These are phyloP conservation scores for Arge pagana DNA, from an alignment of 2,888 invertebrate genomes.

Conservation along the genomic window DNA sequence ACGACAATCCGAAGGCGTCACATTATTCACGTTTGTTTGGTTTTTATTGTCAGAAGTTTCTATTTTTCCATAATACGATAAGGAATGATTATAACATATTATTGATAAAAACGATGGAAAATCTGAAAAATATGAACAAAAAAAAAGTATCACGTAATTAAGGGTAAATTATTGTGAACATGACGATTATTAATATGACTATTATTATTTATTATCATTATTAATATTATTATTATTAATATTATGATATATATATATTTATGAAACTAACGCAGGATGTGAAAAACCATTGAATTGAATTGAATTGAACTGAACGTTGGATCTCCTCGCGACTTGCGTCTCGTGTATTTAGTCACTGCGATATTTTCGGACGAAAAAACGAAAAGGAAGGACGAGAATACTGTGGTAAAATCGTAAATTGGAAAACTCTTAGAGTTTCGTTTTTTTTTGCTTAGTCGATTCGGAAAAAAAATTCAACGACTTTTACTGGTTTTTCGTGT, in stretches of 20 bases:
- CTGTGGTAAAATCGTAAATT: too few species aligned
- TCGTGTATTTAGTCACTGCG: too few species aligned
- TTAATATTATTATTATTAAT: neutral
- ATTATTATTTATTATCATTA: constrained; percentile 24
- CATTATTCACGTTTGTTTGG: constrained; percentile 55
- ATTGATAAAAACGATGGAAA: constrained; percentile 26
- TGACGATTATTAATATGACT: constrained; percentile 36
- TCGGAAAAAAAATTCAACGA: too few species aligned
- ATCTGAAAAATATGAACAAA: constrained; percentile 18
- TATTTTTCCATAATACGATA: constrained; percentile 58
- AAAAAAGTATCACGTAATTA: constrained; percentile 26
- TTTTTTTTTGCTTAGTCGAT: too few species aligned
- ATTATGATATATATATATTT: neutral
- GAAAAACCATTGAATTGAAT: constrained; percentile 36
- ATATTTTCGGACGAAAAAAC: too few species aligned
- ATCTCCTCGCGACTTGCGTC: too few species aligned
- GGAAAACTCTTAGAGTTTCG: too few species aligned
- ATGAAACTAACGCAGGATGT: neutral
- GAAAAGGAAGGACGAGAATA: too few species aligned
- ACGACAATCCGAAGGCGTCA: too few species aligned
- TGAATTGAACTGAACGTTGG: constrained; percentile 16
- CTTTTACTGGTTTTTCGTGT: too few species aligned
- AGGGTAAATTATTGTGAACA: constrained; percentile 34
- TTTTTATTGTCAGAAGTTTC: constrained; percentile 59
- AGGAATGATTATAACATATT: constrained; percentile 52